Percentiles rank a stretch among this genome's conserved stretches.
These are phyloP conservation scores for Corvus cornix DNA, from an alignment of 2,113 vertebrate genomes.

Conservation along the genomic window DNA sequence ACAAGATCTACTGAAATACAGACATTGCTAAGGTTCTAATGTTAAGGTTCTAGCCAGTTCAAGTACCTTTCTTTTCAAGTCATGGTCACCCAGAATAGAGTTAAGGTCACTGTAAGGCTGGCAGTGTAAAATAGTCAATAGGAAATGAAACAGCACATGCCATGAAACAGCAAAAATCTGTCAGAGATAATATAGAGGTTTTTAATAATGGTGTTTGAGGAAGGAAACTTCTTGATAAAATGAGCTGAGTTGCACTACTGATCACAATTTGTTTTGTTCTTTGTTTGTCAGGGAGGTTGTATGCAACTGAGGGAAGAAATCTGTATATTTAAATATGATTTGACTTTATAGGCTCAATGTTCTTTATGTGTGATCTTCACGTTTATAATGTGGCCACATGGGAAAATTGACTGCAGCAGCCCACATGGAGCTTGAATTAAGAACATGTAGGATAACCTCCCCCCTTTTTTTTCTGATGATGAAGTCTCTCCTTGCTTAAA, in stretches of 20 bases:
- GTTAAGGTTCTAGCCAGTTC: not conserved
- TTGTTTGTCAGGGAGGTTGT: not conserved
- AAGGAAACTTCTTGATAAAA: conserved; percentile 1
- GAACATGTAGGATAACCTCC: not conserved
- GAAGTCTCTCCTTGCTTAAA: not conserved
- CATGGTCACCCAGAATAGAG: not conserved
- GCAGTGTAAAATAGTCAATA: not conserved
- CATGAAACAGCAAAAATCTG: not conserved
- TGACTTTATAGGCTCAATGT: not conserved
- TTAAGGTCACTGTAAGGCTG: not conserved
- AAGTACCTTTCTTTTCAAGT: not conserved
- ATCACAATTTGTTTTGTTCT: not conserved
- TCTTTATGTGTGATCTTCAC: not conserved
- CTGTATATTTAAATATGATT: not conserved
- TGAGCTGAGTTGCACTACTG: not conserved
- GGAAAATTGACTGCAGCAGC: not conserved
- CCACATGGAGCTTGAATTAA: not conserved
- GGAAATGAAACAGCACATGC: not conserved
- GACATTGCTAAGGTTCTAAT: not conserved
- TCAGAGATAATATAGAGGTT: not conserved
- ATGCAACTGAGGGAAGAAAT: not conserved
- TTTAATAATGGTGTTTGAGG: not conserved
- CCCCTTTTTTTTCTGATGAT: not conserved
- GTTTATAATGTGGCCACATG: not conserved
- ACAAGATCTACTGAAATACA: not conserved